These are phyloP conservation scores for Irena cyanogastra DNA, from an alignment of 2,113 vertebrate genomes.

Conservation along the genomic window DNA sequence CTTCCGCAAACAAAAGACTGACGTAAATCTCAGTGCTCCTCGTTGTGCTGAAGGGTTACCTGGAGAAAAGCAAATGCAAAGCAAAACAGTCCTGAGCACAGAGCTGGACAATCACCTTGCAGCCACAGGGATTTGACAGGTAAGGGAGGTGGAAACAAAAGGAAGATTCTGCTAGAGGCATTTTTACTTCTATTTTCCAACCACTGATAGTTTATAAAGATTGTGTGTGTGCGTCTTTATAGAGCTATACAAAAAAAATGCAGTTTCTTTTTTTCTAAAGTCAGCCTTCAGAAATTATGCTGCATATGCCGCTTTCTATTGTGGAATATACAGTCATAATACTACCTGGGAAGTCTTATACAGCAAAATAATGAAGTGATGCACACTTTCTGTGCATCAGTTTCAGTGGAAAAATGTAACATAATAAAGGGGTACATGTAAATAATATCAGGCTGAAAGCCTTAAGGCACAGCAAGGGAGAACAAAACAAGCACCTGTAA, in stretches of 20 bases:
- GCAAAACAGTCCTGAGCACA: background rate
- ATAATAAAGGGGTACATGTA: background rate
- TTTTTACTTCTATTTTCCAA: background rate
- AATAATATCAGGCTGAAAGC: background rate
- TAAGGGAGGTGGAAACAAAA: background rate
- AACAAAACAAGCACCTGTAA: background rate
- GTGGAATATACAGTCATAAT: background rate
- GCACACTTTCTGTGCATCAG: background rate
- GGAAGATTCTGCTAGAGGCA: background rate
- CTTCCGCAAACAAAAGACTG: background rate
- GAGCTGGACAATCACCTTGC: background rate
- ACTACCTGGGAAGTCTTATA: background rate
- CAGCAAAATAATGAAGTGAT: background rate
- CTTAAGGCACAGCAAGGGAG: background rate
- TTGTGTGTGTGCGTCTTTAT: too few relatives aligned
- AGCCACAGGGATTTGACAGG: background rate
- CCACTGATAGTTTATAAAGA: background rate
- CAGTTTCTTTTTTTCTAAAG: background rate
- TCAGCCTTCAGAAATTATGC: background rate
- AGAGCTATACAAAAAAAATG: background rate
- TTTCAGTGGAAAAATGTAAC: background rate
- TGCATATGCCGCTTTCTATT: background rate
- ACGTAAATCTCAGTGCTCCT: background rate
- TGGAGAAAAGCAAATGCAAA: background rate
- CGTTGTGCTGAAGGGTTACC: background rate